Conservation (phyloP, 2,888 invertebrate genomes). For the Habrosyne pyritoides region DNA sequence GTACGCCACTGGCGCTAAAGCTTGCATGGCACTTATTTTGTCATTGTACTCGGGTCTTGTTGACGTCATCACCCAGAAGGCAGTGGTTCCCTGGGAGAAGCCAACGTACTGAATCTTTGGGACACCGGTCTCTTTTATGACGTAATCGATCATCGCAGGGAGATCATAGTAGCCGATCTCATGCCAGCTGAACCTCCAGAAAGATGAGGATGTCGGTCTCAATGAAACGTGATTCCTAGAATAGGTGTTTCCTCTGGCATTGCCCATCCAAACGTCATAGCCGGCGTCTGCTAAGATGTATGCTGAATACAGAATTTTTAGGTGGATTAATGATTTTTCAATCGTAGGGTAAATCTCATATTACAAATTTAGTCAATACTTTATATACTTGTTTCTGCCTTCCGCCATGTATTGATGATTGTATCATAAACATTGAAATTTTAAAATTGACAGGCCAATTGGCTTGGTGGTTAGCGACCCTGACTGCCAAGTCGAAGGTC, state of each 20-base stretch:
- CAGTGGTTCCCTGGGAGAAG: conserved; percentile 88
- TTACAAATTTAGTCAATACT: too few relatives aligned
- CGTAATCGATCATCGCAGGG: conserved; percentile 89
- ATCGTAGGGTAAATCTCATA: too few relatives aligned
- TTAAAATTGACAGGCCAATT: too few relatives aligned
- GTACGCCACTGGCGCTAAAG: conserved; percentile 85
- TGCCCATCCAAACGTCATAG: conserved; percentile 93
- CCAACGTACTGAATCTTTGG: conserved; percentile 86
- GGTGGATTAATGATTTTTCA: too few relatives aligned
- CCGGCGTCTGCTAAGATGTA: conserved; percentile 87
- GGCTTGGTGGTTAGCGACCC: too few relatives aligned
- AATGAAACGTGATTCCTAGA: conserved; percentile 83
- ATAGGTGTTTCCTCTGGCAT: conserved; percentile 92
- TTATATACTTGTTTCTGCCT: too few relatives aligned
- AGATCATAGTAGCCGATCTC: conserved; percentile 90
- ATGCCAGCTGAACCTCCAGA: conserved; percentile 87
- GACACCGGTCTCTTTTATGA: conserved; percentile 79
- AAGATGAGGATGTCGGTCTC: conserved; percentile 59
- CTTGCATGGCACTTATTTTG: conserved; percentile 83
- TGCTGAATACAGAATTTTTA: conserved; percentile 82
- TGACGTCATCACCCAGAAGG: conserved; percentile 84
- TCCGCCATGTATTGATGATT: too few relatives aligned
- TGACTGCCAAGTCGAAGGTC: too few relatives aligned
- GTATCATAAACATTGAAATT: neutral
- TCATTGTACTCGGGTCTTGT: conserved; percentile 83